A percentile compares a stretch with the other conserved stretches of the same genome.
Conservation (phyloP, 2,113 vertebrate genomes). For the Aix galericulata region DNA sequence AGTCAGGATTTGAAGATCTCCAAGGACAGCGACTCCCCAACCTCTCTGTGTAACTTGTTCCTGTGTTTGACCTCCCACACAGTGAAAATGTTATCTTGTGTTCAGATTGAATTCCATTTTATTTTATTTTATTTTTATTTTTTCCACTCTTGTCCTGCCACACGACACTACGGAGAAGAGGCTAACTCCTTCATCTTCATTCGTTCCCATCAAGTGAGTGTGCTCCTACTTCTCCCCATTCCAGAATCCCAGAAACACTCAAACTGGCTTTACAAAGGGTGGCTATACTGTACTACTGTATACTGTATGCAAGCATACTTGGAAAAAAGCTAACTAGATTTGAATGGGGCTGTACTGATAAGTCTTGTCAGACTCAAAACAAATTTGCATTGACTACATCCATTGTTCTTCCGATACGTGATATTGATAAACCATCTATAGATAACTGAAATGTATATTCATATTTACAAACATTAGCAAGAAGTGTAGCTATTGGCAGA, state of each 20-base stretch:
- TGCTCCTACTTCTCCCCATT: not conserved
- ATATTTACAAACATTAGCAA: slow-evolving; percentile 36
- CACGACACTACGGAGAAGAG: not conserved
- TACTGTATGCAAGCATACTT: not conserved
- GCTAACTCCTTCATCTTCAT: not conserved
- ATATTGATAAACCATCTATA: not conserved
- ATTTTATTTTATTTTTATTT: not conserved
- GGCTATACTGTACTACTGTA: not conserved
- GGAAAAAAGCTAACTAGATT: not conserved
- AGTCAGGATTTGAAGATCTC: not conserved
- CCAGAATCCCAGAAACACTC: not conserved
- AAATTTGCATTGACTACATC: not conserved
- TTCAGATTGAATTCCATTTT: not conserved
- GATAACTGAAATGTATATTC: not conserved
- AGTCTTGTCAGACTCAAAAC: not conserved
- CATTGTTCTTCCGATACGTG: not conserved
- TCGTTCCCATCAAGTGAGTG: not conserved
- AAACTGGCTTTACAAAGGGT: not conserved
- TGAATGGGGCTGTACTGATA: not conserved
- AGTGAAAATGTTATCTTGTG: not conserved
- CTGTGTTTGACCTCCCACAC: not conserved
- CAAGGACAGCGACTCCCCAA: not conserved
- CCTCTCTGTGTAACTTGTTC: not conserved
- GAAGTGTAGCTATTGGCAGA: not conserved
- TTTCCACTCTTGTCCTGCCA: not conserved